phyloP scores from a whole-genome alignment of 2,113 vertebrate species.

The Platichthys flesus region DNA sequence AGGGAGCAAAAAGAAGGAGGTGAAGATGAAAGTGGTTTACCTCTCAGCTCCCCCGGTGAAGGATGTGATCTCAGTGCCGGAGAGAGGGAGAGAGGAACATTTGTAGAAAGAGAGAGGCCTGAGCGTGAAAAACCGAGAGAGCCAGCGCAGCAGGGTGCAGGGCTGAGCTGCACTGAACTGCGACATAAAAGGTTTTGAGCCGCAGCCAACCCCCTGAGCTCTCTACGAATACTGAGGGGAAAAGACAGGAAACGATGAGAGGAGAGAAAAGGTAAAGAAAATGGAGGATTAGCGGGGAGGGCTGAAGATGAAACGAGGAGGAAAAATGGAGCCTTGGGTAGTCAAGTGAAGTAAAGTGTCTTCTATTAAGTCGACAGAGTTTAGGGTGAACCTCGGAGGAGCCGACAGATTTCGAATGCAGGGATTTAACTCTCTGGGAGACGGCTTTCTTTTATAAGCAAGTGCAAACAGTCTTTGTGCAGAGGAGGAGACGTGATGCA shows the following conservation, averaged over 20 bases:
- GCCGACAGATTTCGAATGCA: background rate
- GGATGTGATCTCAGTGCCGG: background rate
- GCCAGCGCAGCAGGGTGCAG: constrained; percentile 55
- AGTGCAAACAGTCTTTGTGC: background rate
- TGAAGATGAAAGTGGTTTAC: constrained; percentile 41
- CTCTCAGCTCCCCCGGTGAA: background rate
- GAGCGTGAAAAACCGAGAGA: constrained; percentile 34
- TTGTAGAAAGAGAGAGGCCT: constrained; percentile 15
- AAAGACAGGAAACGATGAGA: constrained; percentile 28
- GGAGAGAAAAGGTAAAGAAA: constrained; percentile 37
- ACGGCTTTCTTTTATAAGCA: background rate
- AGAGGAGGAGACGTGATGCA: background rate
- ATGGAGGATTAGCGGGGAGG: constrained; percentile 10
- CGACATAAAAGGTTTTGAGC: constrained; percentile 56
- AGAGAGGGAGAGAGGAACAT: constrained; percentile 26
- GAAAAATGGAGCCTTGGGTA: constrained; percentile 13
- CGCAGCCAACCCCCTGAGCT: constrained; percentile 33
- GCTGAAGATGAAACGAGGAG: constrained; percentile 23
- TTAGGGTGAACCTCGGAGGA: background rate
- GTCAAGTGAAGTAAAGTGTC: background rate
- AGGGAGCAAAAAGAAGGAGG: constrained; percentile 35
- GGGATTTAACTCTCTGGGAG: background rate
- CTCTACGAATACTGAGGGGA: constrained; percentile 19
- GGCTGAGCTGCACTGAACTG: constrained; percentile 32
- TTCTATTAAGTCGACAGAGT: background rate